Conservation (phyloP, 2,888 invertebrate species). For the Drosophila anomalata region DNA sequence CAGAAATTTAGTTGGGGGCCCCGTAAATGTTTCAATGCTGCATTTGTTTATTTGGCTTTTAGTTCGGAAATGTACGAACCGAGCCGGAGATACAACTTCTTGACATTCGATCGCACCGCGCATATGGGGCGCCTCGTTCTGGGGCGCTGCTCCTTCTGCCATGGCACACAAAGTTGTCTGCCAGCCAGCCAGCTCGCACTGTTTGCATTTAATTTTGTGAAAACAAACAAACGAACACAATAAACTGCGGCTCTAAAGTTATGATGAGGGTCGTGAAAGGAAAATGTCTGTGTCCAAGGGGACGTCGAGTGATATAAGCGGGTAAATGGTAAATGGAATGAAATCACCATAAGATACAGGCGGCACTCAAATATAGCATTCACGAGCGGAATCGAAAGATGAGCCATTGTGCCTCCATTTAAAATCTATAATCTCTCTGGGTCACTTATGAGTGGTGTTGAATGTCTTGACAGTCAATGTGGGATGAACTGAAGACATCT, state of each 20-base stretch:
- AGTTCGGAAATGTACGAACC: slow-evolving; percentile 24
- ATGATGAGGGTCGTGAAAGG: slow-evolving; percentile 63
- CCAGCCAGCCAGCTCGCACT: slow-evolving; percentile 16
- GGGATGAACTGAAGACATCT: slow-evolving; percentile 12
- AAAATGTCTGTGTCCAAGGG: slow-evolving; percentile 22
- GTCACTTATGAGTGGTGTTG: slow-evolving; percentile 15
- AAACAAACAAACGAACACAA: slow-evolving; percentile 50
- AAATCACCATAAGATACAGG: slow-evolving; percentile 37
- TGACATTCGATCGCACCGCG: slow-evolving; percentile 70
- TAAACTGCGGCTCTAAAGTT: slow-evolving; percentile 45
- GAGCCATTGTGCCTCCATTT: slow-evolving; percentile 38
- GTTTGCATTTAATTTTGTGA: slow-evolving; percentile 38
- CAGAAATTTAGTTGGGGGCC: slow-evolving; percentile 28
- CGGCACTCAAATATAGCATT: slow-evolving; percentile 25
- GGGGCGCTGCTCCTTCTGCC: slow-evolving; percentile 12
- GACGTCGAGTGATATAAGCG: slow-evolving; percentile 12
- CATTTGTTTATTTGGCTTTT: slow-evolving; percentile 59
- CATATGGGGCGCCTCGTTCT: slow-evolving; percentile 52
- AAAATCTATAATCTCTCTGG: slow-evolving; percentile 29
- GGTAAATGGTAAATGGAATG: slow-evolving; percentile 23
- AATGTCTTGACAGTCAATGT: slow-evolving; percentile 1
- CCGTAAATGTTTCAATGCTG: slow-evolving; percentile 33
- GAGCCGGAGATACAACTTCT: slow-evolving; percentile 30
- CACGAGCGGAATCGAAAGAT: slow-evolving; percentile 9
- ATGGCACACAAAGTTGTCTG: slow-evolving; percentile 60